Evolutionary conservation across 2,113 vertebrate species (phyloP), one percentile per base, ranked within the genome.

Genomic region (Sorex araneus): DNA sequence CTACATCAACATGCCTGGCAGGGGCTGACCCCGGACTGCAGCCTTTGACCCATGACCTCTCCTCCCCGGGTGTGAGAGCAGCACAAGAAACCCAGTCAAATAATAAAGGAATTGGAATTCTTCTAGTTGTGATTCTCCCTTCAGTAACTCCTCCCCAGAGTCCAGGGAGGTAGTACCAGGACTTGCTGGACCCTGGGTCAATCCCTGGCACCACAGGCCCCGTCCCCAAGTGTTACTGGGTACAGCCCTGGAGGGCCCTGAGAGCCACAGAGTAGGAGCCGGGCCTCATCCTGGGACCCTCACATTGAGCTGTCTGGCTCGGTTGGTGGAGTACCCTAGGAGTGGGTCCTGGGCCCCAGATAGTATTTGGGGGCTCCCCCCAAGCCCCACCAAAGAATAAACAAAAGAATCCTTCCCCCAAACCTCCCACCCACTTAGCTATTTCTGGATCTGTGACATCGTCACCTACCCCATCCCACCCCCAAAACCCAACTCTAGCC

Each of bases 1-100:
- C 84, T 96, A 96, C 91, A 87, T 95, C 73, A 97, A 96, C 84
- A 91, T 96, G 96, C 95, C 94, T 1, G 60, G 64, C 43, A 57
- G 97, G 66, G 60, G 95, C 71, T 94, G 95, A 97, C 32, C 85
- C 30, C 25, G 3, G 1, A 30, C 79, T 75, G 13, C 6, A 0
- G 47, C 34, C 73, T 75, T 63, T 32, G 78, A 84, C 74, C 57
- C 87, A 45, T 69, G 83, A 93, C 76, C 75, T 11, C 36, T 43
- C 60, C 63, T 50, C 7, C 57, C 13, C 28, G 45, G 43, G 27
- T 30, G 75, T 2, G 15, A 57, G 54, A 30, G n/a, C 1, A 0
- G n/a, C 60, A 18, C 34, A 73, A 81, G 67, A 86, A 43, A 50
- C 79, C 7, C 32, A 7, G 0, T 45, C 18, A 32, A 16, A 47